phyloP scores from a whole-genome alignment of 2,888 invertebrate genomes.

The Drosophila rubida region DNA sequence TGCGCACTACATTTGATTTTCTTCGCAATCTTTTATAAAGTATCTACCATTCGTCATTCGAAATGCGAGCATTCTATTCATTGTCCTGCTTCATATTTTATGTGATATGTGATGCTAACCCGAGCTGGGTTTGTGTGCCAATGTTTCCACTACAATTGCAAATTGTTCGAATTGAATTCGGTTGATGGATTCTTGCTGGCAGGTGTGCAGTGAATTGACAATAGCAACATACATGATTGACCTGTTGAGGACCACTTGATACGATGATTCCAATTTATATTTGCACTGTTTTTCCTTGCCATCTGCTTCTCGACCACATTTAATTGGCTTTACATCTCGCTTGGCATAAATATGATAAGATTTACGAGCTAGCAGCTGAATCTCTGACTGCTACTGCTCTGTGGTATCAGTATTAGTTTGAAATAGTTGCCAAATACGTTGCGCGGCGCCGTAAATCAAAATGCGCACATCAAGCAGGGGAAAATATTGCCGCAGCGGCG shows the following conservation, averaged over 20 bases:
- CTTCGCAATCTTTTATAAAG: neutral
- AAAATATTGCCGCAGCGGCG: constrained; percentile 44
- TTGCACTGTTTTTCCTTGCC: neutral
- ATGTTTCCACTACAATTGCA: neutral
- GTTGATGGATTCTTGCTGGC: constrained; percentile 45
- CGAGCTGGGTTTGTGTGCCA: neutral
- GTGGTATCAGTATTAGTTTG: constrained; percentile 6
- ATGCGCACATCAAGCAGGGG: constrained; percentile 28
- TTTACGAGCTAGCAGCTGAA: constrained; percentile 39
- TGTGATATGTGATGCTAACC: constrained; percentile 38
- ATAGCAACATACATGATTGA: constrained; percentile 18
- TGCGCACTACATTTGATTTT: no score
- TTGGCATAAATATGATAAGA: constrained; percentile 6
- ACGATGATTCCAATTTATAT: constrained; percentile 24
- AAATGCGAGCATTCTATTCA: neutral
- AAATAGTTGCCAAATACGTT: constrained; percentile 45
- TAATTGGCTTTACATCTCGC: constrained; percentile 4
- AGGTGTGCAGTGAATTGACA: constrained; percentile 47
- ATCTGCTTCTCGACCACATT: neutral
- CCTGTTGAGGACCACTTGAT: constrained; percentile 22
- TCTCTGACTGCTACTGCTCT: constrained; percentile 15
- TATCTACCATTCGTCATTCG: neutral
- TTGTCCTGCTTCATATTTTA: constrained; percentile 25
- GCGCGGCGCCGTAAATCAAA: constrained; percentile 60
- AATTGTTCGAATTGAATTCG: constrained; percentile 53